Evolutionary conservation across 2,888 invertebrate genomes (phyloP).

Genomic region (Eledona agricola): DNA sequence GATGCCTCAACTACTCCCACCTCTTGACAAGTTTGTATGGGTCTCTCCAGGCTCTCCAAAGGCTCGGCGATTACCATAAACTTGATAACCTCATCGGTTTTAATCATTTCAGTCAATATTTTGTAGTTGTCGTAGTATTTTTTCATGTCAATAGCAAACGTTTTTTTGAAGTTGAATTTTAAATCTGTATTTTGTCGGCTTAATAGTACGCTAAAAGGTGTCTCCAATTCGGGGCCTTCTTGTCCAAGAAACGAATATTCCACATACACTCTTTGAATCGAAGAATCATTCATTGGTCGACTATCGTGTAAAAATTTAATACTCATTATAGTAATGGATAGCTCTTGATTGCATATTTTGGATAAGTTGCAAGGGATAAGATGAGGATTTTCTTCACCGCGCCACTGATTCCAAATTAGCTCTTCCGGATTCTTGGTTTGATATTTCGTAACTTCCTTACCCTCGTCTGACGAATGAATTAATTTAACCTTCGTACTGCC

Average conservation of each 20-base stretch:
- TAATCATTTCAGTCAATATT: slow-evolving; percentile 43
- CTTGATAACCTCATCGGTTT: slow-evolving; percentile 40
- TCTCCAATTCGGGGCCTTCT: slow-evolving; percentile 47
- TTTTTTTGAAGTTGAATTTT: slow-evolving; percentile 46
- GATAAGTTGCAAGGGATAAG: slow-evolving; percentile 34
- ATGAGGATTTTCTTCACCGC: slow-evolving; percentile 43
- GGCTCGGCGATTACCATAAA: slow-evolving; percentile 49
- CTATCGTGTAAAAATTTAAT: slow-evolving; percentile 7
- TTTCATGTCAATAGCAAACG: slow-evolving; percentile 41
- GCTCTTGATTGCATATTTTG: not conserved
- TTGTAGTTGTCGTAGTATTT: slow-evolving; percentile 38
- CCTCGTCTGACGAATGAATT: no score
- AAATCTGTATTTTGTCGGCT: no score
- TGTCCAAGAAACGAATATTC: slow-evolving; percentile 47
- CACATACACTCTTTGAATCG: slow-evolving; percentile 42
- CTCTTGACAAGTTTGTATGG: slow-evolving; percentile 44
- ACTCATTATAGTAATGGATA: slow-evolving; percentile 5
- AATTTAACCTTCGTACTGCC: no score
- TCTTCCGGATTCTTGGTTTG: slow-evolving; percentile 44
- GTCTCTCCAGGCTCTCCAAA: slow-evolving; percentile 20
- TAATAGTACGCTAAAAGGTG: slow-evolving; percentile 41
- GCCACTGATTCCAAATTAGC: slow-evolving; percentile 51
- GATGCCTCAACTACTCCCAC: slow-evolving; percentile 42
- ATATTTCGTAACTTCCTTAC: no score
- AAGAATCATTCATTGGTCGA: slow-evolving; percentile 1